These are phyloP conservation scores for Dynastes grantii DNA, from an alignment of 2,888 invertebrate species.

Conservation along the genomic window DNA sequence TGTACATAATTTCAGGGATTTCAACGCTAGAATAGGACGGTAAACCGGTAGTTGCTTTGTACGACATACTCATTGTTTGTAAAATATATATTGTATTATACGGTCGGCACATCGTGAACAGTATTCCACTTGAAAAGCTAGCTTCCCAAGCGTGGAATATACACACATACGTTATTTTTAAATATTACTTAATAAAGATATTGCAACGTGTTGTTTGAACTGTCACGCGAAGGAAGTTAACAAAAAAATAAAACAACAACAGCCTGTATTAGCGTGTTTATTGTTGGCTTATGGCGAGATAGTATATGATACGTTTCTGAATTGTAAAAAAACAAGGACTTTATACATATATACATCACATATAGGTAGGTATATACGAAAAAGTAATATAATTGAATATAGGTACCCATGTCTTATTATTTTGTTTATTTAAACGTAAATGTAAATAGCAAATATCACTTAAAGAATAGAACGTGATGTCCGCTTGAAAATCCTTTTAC, in stretches of 20 bases:
- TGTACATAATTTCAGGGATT: slow-evolving; percentile 16
- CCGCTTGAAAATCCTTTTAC: too few relatives aligned
- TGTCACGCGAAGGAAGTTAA: slow-evolving; percentile 27
- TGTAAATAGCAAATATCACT: too few relatives aligned
- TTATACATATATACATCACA: too few relatives aligned
- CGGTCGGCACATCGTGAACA: background rate
- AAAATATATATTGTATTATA: slow-evolving; percentile 27
- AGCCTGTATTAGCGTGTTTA: too few relatives aligned
- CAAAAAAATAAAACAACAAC: background rate
- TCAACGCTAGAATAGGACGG: slow-evolving; percentile 15
- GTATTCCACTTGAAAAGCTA: slow-evolving; percentile 39
- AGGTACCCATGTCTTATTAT: too few relatives aligned
- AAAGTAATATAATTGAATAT: too few relatives aligned
- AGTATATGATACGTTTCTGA: too few relatives aligned
- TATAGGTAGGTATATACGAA: too few relatives aligned
- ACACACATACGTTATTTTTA: slow-evolving; percentile 45
- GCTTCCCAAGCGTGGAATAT: slow-evolving; percentile 40
- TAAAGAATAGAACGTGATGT: too few relatives aligned
- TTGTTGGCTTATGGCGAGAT: too few relatives aligned
- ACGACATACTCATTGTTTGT: background rate
- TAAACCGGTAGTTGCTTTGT: slow-evolving; percentile 29
- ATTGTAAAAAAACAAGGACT: too few relatives aligned
- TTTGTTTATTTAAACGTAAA: too few relatives aligned
- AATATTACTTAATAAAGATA: slow-evolving; percentile 47
- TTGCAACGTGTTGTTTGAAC: slow-evolving; percentile 17